phyloP scores from a whole-genome alignment of 2,113 vertebrate species.

The Sander vitreus region DNA sequence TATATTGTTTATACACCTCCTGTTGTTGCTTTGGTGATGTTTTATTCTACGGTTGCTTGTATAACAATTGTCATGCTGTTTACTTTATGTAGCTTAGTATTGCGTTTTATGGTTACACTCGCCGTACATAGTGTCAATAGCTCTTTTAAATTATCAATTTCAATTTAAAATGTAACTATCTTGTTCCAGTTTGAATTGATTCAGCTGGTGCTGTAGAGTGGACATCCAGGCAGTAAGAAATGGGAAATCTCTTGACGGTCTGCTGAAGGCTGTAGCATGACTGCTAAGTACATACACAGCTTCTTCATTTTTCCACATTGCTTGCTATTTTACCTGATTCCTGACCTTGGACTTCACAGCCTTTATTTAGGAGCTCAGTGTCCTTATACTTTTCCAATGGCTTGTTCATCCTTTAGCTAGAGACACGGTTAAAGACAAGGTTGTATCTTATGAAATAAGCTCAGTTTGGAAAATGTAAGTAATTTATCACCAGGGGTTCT shows the following conservation, averaged over 20 bases:
- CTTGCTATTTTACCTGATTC: conserved; percentile 2
- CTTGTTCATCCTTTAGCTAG: conserved; percentile 4
- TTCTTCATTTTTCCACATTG: conserved; percentile 23
- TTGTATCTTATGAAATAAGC: too few relatives aligned
- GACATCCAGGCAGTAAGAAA: background rate
- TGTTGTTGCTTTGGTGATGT: too few relatives aligned
- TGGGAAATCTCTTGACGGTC: background rate
- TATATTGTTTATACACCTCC: background rate
- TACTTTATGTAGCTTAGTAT: too few relatives aligned
- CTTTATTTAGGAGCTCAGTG: conserved; percentile 1
- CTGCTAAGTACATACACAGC: conserved; percentile 30
- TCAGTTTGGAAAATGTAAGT: too few relatives aligned
- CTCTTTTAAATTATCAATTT: too few relatives aligned
- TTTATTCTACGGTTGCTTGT: too few relatives aligned
- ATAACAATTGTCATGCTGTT: too few relatives aligned
- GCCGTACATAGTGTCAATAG: too few relatives aligned
- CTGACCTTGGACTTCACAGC: background rate
- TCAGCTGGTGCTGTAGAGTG: background rate
- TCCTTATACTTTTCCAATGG: background rate
- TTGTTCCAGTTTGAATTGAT: too few relatives aligned
- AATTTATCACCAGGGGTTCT: too few relatives aligned
- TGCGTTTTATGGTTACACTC: too few relatives aligned
- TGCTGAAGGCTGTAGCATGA: background rate
- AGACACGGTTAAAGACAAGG: background rate
- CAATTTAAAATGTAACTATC: too few relatives aligned